These are phyloP conservation scores for Clarias batrachus DNA, from an alignment of 2,113 vertebrate genomes.

Conservation along the genomic window DNA sequence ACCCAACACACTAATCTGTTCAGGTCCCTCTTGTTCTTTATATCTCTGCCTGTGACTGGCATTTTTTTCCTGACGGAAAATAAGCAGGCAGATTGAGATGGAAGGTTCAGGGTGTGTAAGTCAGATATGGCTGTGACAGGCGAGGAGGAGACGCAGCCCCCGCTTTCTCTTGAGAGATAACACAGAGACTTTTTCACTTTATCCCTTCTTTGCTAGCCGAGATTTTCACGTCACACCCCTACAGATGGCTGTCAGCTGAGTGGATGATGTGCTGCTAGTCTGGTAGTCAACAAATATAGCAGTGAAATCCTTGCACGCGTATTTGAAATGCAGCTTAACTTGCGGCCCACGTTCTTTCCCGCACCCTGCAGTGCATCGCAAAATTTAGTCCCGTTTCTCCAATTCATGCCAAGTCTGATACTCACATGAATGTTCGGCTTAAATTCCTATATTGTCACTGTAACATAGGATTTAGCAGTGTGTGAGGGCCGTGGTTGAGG, in stretches of 20 bases:
- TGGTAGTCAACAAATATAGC: conserved; percentile 41
- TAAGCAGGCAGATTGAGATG: conserved; percentile 34
- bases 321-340: conserved; percentile 30
- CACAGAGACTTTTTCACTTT: conserved; percentile 15
- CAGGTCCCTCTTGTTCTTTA: neutral
- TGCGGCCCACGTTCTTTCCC: conserved; percentile 32
- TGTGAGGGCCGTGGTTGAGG: neutral
- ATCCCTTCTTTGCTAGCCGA: conserved; percentile 29
- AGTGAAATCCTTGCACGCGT: conserved; percentile 5
- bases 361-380: conserved; percentile 10
- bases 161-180: conserved; percentile 25
- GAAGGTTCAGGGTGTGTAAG: conserved; percentile 18
- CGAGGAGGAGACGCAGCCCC: neutral
- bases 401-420: neutral
- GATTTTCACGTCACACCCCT: conserved; percentile 31
- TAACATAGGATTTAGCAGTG: conserved; percentile 25
- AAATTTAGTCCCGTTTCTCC: neutral
- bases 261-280: conserved; percentile 34
- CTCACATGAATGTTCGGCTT: conserved; percentile 13
- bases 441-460: conserved; percentile 22
- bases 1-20: neutral
- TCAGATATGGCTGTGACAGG: conserved; percentile 23
- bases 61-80: conserved; percentile 18
- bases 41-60: neutral
- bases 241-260: conserved; percentile 36